These are phyloP conservation scores for Suncus etruscus DNA, from an alignment of 2,113 vertebrate genomes.

Conservation along the genomic window DNA sequence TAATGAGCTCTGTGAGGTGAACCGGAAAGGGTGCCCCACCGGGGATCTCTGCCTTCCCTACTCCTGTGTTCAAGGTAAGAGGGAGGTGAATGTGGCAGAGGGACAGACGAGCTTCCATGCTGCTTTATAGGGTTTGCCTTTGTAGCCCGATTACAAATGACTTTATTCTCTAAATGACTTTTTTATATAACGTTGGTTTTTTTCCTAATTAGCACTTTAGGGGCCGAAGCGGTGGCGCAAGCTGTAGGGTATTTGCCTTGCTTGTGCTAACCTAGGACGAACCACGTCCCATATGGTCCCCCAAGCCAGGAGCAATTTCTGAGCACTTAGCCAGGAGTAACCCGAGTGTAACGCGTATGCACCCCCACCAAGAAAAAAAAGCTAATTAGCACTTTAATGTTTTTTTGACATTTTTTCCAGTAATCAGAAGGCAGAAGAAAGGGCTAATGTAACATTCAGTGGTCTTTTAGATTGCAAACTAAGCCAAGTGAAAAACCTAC, in stretches of 20 bases:
- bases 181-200: too few species aligned
- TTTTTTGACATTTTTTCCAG: not conserved
- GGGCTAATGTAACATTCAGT: constrained; percentile 28
- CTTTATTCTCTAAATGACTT: constrained; percentile 2
- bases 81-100: not conserved
- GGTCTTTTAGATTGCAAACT: constrained; percentile 51
- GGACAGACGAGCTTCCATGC: too few species aligned
- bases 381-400: too few species aligned
- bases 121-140: not conserved
- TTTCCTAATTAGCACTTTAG: not conserved
- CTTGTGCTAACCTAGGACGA: too few species aligned
- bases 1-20: constrained; percentile 96
- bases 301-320: too few species aligned
- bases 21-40: constrained; percentile 93
- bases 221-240: too few species aligned
- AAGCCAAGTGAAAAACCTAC: constrained; percentile 4
- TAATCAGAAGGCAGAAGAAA: not conserved
- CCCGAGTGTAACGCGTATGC: too few species aligned
- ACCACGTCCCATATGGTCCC: too few species aligned
- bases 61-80: constrained; percentile 94
- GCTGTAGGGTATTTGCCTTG: too few species aligned
- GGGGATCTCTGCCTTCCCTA: constrained; percentile 94
- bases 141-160: not conserved
- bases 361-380: too few species aligned
- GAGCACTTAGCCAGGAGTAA: too few species aligned